Conservation (phyloP, 1,140 invertebrate species). For the Drosophila bipectinata region DNA sequence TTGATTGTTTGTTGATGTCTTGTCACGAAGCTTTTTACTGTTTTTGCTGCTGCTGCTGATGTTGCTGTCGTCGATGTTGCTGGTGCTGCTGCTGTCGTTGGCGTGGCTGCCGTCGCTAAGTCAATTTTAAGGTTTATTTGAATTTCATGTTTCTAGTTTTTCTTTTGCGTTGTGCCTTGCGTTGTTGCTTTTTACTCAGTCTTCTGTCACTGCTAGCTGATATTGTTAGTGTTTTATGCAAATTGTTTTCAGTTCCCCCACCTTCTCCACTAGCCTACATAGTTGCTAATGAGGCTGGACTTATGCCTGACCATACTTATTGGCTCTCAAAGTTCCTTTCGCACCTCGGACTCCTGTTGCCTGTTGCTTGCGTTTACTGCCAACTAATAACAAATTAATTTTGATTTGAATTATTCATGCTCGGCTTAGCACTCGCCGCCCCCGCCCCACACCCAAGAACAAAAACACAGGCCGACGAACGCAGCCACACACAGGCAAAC, state of each 20-base stretch:
- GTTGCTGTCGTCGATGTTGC: conserved; percentile 30
- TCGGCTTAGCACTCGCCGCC: conserved; percentile 39
- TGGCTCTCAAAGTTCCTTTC: conserved; percentile 29
- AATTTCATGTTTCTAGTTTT: conserved; percentile 70
- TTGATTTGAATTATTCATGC: conserved; percentile 74
- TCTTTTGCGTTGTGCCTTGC: conserved; percentile 10
- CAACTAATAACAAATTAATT: conserved; percentile 79
- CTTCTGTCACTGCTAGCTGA: conserved; percentile 34
- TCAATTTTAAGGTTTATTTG: conserved; percentile 80
- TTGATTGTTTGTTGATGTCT: conserved; percentile 62
- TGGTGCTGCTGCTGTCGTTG: conserved; percentile 33
- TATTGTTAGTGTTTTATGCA: conserved; percentile 75
- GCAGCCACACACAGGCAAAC: conserved; percentile 7
- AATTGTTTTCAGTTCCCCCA: conserved; percentile 21
- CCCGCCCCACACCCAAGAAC: conserved; percentile 5
- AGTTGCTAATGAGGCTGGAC: conserved; percentile 63
- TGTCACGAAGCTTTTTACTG: conserved; percentile 54
- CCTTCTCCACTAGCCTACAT: neutral
- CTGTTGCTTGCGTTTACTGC: conserved; percentile 58
- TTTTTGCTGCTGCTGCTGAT: conserved; percentile 21
- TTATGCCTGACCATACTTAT: conserved; percentile 65
- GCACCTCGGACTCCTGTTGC: conserved; percentile 13
- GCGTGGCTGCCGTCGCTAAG: conserved; percentile 51
- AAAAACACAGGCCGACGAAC: conserved; percentile 1
- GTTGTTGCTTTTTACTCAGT: conserved; percentile 1